A percentile compares a stretch with the other conserved stretches of the same genome.
Conservation (phyloP, 2,113 vertebrate species). For the Aspidoscelis tigris region DNA sequence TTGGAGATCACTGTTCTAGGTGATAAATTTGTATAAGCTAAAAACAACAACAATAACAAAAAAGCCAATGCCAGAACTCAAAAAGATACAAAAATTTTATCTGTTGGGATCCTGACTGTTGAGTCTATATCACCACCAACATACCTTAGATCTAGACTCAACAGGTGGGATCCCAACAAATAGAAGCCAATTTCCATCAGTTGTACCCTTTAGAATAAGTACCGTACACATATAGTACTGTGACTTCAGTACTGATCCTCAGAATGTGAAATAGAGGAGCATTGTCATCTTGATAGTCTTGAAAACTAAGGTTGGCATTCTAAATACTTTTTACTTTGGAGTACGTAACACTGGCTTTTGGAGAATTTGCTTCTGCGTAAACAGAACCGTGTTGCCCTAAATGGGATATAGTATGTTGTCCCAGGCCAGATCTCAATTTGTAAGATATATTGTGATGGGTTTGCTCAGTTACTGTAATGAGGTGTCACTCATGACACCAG, state of each 20-base stretch:
- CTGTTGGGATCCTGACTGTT: background rate
- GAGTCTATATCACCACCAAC: too few relatives aligned
- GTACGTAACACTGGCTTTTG: background rate
- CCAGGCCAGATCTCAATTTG: background rate
- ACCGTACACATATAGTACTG: background rate
- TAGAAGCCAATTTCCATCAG: too few relatives aligned
- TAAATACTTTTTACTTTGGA: background rate
- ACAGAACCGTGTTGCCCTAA: background rate
- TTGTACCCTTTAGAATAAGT: too few relatives aligned
- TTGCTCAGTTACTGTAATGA: background rate
- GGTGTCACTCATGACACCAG: background rate
- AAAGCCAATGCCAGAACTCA: too few relatives aligned
- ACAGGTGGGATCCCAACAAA: background rate
- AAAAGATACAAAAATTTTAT: background rate
- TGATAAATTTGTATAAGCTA: too few relatives aligned
- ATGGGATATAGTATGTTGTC: background rate
- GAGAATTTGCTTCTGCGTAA: background rate
- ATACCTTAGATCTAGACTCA: background rate
- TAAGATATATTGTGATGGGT: background rate
- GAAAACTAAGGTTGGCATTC: background rate
- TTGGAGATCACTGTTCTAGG: too few relatives aligned
- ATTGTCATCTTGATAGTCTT: background rate
- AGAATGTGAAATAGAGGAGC: background rate
- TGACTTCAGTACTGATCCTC: conserved; percentile 6
- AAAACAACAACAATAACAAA: too few relatives aligned